Base-by-base conservation (phyloP, 2,113 vertebrate genomes). In the Seriola dumerili region DNA sequence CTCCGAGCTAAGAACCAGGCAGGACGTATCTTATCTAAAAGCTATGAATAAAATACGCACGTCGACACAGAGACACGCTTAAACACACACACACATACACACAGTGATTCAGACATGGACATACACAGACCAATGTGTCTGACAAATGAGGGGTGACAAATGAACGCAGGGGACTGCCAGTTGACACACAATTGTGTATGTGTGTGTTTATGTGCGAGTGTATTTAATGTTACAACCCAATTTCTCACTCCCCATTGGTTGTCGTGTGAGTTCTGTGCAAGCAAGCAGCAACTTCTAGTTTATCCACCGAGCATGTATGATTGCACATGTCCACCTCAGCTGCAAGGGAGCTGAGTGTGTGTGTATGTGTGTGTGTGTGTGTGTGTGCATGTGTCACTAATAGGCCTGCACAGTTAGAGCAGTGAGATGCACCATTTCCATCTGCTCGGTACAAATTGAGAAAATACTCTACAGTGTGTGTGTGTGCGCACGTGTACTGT, bases 381-480 rank as follows among this genome's bases (percentile, higher is more conserved):
- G 69, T 42, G 66, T 52, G 58, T 21, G 78, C 9, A 10, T 1
- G 48, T 34, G 69, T 40, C 55, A 69, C 86, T 90, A 90, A 90
- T 92, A 88, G 90, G 86, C 69, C 73, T 32, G 83, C 74, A 80
- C 81, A 70, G 86, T 90, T 89, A 84, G 83, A 74, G 86, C 84
- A 85, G 73, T 72, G 81, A 91, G 79, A 91, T 81, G 89, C 72
- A 75, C 78, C 76, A 79, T 85, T 85, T 91, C 91, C 90, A 91
- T 90, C 90, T 90, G 91, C 81, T 89, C 52, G 36, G 73, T 78
- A 74, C 78, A 88, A 85, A 89, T 62, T 79, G 67, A 74, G 71
- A 84, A 88, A 86, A 76, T 59, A 50, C 75, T 32, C 36, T 58
- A 55, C 29, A 38, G 57, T 19, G 19, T 34, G 36, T 69, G 11